A percentile compares a stretch with the other conserved stretches of the same genome.
Evolutionary conservation across 2,797 vertebrate species (phyloP).

Genomic region (Sebastolobus altivelis): DNA sequence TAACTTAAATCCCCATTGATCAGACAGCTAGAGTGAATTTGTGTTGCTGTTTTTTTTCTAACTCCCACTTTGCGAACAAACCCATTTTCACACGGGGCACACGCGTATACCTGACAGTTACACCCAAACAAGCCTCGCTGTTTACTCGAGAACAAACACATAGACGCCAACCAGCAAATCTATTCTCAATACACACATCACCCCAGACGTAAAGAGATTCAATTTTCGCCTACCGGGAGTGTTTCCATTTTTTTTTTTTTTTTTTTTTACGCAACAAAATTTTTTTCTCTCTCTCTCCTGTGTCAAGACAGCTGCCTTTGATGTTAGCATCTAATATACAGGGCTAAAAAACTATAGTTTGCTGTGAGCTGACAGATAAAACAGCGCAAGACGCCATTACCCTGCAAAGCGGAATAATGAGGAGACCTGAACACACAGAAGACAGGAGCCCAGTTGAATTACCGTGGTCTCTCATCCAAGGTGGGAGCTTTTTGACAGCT

Average conservation of each 20-base stretch:
- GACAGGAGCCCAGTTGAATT: slow-evolving; percentile 88
- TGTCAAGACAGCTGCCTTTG: slow-evolving; percentile 86
- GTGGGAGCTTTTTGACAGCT: slow-evolving; percentile 88
- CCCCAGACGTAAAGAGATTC: slow-evolving; percentile 87
- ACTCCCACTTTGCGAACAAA: slow-evolving; percentile 87
- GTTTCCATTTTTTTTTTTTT: slow-evolving; percentile 80
- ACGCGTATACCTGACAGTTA: slow-evolving; percentile 85
- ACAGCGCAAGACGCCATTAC: slow-evolving; percentile 86
- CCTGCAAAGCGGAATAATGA: slow-evolving; percentile 88
- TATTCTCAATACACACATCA: slow-evolving; percentile 88
- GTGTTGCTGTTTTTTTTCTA: slow-evolving; percentile 81
- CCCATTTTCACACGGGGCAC: slow-evolving; percentile 85
- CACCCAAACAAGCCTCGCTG: slow-evolving; percentile 86
- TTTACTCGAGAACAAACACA: slow-evolving; percentile 87
- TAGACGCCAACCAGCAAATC: slow-evolving; percentile 85
- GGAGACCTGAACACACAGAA: slow-evolving; percentile 86
- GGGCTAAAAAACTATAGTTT: slow-evolving; percentile 87
- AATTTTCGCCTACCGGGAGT: slow-evolving; percentile 87
- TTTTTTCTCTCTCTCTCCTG: slow-evolving; percentile 75
- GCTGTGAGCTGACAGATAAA: slow-evolving; percentile 88
- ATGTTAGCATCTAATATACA: slow-evolving; percentile 87
- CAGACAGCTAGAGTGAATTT: slow-evolving; percentile 83
- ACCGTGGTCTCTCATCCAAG: slow-evolving; percentile 87
- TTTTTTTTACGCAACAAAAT: slow-evolving; percentile 79
- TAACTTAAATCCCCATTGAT: slow-evolving; percentile 87